These are phyloP conservation scores for Cryptoprocta ferox DNA, from an alignment of 2,797 vertebrate genomes.

Conservation along the genomic window DNA sequence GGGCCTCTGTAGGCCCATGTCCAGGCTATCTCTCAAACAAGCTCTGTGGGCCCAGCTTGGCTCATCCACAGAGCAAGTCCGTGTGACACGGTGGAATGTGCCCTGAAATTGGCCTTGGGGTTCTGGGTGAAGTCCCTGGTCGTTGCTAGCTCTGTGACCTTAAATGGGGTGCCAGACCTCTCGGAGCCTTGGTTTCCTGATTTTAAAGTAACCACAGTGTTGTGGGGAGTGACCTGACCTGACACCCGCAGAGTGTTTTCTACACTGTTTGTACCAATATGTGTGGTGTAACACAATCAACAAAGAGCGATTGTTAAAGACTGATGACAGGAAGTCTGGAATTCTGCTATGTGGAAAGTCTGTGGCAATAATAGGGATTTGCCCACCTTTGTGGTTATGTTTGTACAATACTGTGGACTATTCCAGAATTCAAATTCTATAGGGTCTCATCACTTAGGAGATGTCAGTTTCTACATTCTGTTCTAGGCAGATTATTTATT, in stretches of 20 bases:
- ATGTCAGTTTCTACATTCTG: not conserved
- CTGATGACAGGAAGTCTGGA: not conserved
- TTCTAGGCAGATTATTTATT: constrained; percentile 2
- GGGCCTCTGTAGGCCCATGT: not conserved
- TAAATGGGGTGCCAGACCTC: not conserved
- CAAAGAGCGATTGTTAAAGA: not conserved
- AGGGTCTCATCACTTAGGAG: not conserved
- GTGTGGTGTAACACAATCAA: not conserved
- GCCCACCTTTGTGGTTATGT: not conserved
- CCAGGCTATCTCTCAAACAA: not conserved
- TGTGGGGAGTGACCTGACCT: not conserved
- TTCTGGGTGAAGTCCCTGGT: not conserved
- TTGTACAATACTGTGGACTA: not conserved
- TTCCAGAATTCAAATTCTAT: not conserved
- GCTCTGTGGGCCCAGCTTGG: not conserved
- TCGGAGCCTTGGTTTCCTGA: not conserved
- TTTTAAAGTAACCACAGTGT: not conserved
- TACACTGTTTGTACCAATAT: not conserved
- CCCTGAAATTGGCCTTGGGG: too few relatives aligned
- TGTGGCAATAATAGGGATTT: not conserved
- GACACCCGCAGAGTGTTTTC: not conserved
- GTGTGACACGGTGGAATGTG: not conserved
- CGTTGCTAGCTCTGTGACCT: not conserved
- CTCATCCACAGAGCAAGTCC: not conserved
- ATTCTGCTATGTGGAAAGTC: not conserved